phyloP scores from a whole-genome alignment of 2,888 invertebrate genomes.

The Perizoma affinitatum region DNA sequence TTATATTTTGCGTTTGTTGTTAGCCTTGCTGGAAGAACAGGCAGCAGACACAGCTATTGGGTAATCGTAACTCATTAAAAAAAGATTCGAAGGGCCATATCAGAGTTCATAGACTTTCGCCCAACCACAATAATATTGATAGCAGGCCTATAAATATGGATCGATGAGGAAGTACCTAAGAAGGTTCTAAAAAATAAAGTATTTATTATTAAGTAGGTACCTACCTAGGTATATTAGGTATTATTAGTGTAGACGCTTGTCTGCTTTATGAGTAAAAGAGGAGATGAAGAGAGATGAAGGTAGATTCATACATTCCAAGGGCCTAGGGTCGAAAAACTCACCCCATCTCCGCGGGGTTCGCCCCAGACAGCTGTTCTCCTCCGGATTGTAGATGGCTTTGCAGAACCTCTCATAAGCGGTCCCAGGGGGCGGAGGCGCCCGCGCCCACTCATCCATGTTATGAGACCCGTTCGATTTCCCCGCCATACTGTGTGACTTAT shows the following conservation, averaged over 20 bases:
- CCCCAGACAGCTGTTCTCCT: slow-evolving; percentile 71
- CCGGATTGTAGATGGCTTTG: slow-evolving; percentile 65
- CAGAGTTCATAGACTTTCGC: too few relatives aligned
- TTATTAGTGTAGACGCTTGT: too few relatives aligned
- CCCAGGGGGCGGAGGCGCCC: slow-evolving; percentile 62
- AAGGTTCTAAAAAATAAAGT: too few relatives aligned
- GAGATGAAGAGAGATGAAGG: too few relatives aligned
- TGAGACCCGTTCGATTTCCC: slow-evolving; percentile 60
- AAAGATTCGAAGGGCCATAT: background rate
- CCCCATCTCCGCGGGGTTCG: slow-evolving; percentile 77
- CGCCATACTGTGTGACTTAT: slow-evolving; percentile 48
- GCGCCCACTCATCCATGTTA: slow-evolving; percentile 67
- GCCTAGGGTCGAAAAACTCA: slow-evolving; percentile 46
- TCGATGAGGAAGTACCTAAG: too few relatives aligned
- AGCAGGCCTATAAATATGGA: too few relatives aligned
- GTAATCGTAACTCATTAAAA: slow-evolving; percentile 19
- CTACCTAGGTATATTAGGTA: too few relatives aligned
- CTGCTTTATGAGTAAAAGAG: too few relatives aligned
- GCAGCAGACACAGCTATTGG: slow-evolving; percentile 2
- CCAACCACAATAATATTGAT: too few relatives aligned
- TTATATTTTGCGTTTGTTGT: slow-evolving; percentile 4
- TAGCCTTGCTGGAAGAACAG: slow-evolving; percentile 4
- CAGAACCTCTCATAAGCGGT: slow-evolving; percentile 54
- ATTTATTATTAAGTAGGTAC: too few relatives aligned
- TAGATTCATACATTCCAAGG: too few relatives aligned